Base-by-base conservation (phyloP, 1,140 invertebrate species). In the Polypedilum pembai region DNA sequence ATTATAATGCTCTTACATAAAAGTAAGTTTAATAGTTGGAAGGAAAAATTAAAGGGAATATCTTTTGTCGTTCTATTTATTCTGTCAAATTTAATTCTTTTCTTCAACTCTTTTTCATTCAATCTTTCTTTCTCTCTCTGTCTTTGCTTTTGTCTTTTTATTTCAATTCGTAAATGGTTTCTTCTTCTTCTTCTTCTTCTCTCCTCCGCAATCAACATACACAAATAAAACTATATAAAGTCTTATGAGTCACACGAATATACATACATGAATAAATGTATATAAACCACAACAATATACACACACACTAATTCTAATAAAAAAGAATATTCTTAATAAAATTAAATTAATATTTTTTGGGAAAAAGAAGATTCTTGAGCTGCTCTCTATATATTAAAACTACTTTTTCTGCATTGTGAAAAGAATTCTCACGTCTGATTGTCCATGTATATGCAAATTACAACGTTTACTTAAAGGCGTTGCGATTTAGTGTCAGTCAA, bases 371-470 rank as follows among this genome's bases (percentile, higher is more conserved):
- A 56, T 8, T 45, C 45, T 33, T 33, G 24, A 33, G 5, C 5
- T 33, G 24, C 5, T 33, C 45, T 2, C 12, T 56, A n/a, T 56
- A n/a, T 33, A 33, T 33, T 33, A 33, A 33, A 33, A 5, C 24
- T 33, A 5, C 2, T 33, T 33, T 33, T 33, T 33, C 24, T 33
- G 24, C 24, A 33, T 3, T 56, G 45, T 56, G 45, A 56, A 12
- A 56, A 56, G 15, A 56, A 15, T 56, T 56, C 45, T 56, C 45
- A 56, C 45, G 45, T 56, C 45, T 56, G 45, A 56, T n/a, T 56
- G 45, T 56, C 45, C 45, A 56, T 56, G 45, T 56, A 15, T 56
- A 56, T 56, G 45, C 45, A 56, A 56, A 56, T 56, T 56, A n/a
- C 12, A 56, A 12, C 24, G n/a, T n/a, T 45, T 8, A 8, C 15